Conservation (phyloP, 2,113 vertebrate species). For the Psittacus erithacus region DNA sequence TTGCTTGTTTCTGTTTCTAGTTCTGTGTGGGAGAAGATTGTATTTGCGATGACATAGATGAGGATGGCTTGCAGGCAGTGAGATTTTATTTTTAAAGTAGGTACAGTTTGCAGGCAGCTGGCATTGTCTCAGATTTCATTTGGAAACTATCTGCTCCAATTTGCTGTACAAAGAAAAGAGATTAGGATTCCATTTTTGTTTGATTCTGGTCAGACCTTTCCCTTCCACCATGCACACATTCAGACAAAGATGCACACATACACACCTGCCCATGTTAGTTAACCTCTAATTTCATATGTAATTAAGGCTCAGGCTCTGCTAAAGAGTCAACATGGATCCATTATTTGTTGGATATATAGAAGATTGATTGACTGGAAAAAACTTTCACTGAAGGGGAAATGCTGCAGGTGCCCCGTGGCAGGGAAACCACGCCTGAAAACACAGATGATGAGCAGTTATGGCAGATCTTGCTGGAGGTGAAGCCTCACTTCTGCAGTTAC, state of each 20-base stretch:
- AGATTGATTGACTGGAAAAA: conserved; percentile 33
- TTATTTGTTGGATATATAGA: conserved; percentile 1
- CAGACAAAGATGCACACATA: not conserved
- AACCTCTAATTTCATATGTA: not conserved
- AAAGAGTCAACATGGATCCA: not conserved
- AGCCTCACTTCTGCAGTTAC: not conserved
- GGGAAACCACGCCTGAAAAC: conserved; percentile 22
- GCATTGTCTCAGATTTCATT: conserved; percentile 50
- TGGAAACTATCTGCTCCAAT: conserved; percentile 48
- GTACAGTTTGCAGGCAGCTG: conserved; percentile 40
- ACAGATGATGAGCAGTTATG: conserved; percentile 14
- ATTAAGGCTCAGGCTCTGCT: not conserved
- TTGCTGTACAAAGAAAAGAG: conserved; percentile 9
- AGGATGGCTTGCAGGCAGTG: not conserved
- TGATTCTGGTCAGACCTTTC: not conserved
- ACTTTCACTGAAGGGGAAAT: conserved; percentile 5
- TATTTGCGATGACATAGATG: not conserved
- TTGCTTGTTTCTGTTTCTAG: not conserved
- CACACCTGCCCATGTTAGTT: not conserved
- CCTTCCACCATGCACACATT: not conserved
- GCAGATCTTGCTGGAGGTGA: not conserved
- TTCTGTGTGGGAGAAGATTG: not conserved
- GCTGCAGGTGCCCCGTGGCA: not conserved
- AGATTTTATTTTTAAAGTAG: conserved; percentile 51
- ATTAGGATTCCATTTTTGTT: conserved; percentile 42